These are phyloP conservation scores for Oncorhynchus nerka DNA, from an alignment of 2,113 vertebrate species.

Conservation along the genomic window DNA sequence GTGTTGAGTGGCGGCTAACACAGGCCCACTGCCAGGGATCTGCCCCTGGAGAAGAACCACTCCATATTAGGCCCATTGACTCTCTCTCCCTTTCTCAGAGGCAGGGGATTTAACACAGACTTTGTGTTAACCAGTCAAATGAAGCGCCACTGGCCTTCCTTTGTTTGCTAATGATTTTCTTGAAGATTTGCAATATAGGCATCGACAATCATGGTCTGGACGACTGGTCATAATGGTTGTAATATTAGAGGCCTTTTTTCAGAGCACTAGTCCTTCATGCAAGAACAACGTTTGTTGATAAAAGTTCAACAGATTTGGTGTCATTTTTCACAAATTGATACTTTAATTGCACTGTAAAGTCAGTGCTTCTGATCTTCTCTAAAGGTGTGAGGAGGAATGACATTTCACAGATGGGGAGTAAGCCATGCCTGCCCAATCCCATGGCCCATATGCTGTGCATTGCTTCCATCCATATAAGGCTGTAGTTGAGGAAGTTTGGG, in stretches of 20 bases:
- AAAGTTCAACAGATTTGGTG: background rate
- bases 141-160: background rate
- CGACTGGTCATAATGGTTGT: background rate
- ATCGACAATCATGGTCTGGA: background rate
- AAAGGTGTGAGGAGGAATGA: background rate
- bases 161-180: constrained; percentile 11
- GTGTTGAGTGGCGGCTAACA: constrained; percentile 66
- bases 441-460: background rate
- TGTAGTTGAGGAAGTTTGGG: background rate
- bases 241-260: background rate
- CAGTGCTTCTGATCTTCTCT: background rate
- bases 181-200: background rate
- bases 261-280: background rate
- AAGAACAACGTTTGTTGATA: background rate
- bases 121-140: constrained; percentile 43
- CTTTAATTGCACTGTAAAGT: background rate
- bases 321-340: background rate
- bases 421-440: no score
- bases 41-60: constrained; percentile 56
- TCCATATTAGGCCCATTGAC: constrained; percentile 63
- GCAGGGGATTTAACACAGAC: constrained; percentile 48
- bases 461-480: background rate
- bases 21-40: constrained; percentile 45
- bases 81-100: constrained; percentile 36
- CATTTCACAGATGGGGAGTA: background rate